Base-by-base conservation (phyloP, 2,113 vertebrate species). In the Cairina moschata region DNA sequence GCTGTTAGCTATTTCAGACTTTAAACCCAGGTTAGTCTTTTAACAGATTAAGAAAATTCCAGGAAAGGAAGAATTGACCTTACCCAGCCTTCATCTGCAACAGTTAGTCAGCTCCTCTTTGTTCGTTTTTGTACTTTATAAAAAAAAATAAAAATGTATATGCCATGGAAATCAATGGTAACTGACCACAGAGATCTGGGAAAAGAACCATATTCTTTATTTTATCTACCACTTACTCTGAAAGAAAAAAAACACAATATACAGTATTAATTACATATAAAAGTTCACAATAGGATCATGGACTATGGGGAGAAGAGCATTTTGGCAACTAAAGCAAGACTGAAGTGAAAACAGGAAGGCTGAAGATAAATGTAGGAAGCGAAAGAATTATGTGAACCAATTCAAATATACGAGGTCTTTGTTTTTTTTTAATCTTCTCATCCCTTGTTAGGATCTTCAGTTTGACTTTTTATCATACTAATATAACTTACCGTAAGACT, bases 341-440 rank as follows among this genome's bases (percentile, higher is more conserved):
- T 29, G 11, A 20, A 38, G 26, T 54, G 13, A 36, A 54, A 79
- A 50, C 2, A 71, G 29, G 68, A 90, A 91, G 34, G 8, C 9
- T 82, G 44, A 77, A 80, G 9, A 20, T 42, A 29, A 77, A 92
- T 84, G 54, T 2, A 59, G 20, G 7, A 13, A 83, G 22, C 29
- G 25, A 83, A 87, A 91, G 29, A 91, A 85, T 48, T 56, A 56
- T 25, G 38, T 12, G 8, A 69, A 86, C 21, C 52, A 48, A 46
- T 68, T 73, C 56, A 81, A 65, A 87, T 60, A 20, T 58, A 90
- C 77, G 46, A 88, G 90, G 69, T 92, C 95, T 95, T 89, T 68
- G 87, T 18, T 95, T 97, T 98, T 40, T 40, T 97, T 96, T 63
- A 88, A 50, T 90, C 95, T 96, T 97, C 95, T 94, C 96, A 97